Conservation (phyloP, 2,113 vertebrate species). For the Eretmochelys imbricata region DNA sequence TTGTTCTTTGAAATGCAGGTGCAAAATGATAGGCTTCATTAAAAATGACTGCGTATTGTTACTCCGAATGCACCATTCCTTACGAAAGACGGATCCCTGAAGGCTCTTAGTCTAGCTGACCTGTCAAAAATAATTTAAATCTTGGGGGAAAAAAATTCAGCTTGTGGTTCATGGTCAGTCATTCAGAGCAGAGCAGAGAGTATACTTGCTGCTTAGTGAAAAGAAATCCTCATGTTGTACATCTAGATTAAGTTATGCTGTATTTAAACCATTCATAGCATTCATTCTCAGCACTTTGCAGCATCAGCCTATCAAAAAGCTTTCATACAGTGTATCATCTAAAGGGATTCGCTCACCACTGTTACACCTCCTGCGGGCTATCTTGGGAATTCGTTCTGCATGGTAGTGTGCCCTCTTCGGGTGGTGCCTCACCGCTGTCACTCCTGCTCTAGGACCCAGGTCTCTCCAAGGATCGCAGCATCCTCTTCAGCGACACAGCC, state of each 20-base stretch:
- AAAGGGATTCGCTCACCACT: no score
- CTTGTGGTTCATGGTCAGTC: neutral
- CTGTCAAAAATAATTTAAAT: conserved; percentile 28
- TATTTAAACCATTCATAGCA: neutral
- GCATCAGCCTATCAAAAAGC: neutral
- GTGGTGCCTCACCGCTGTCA: no score
- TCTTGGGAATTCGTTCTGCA: no score
- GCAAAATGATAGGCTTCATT: conserved; percentile 11
- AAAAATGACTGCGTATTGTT: conserved; percentile 37
- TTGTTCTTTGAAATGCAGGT: conserved; percentile 1
- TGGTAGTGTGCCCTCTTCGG: no score
- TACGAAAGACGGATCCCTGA: conserved; percentile 3
- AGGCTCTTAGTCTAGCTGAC: neutral
- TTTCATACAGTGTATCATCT: neutral
- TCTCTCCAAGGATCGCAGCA: no score
- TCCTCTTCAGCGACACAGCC: no score
- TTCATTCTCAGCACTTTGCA: neutral
- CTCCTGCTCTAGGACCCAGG: no score
- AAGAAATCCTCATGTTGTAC: neutral
- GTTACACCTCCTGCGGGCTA: no score
- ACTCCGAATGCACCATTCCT: conserved; percentile 25
- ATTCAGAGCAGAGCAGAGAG: neutral
- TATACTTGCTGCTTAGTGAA: neutral
- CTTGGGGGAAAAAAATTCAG: neutral
- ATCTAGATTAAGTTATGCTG: neutral